These are phyloP conservation scores for Sylvia atricapilla DNA, from an alignment of 2,113 vertebrate genomes.

Conservation along the genomic window DNA sequence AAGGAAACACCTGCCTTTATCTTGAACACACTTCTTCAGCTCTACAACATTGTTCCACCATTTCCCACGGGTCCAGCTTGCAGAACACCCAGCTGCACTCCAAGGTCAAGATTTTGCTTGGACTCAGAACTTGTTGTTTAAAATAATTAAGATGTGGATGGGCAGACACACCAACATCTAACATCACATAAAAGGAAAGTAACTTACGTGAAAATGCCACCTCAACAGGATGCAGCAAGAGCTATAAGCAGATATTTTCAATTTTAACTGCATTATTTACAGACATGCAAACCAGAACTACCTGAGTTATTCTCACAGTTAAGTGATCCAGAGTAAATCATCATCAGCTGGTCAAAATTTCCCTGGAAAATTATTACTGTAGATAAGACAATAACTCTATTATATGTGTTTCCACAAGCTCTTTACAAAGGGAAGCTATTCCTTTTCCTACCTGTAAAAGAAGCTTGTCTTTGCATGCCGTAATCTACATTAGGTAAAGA, in stretches of 20 bases:
- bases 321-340: neutral
- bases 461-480: neutral
- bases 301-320: neutral
- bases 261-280: neutral
- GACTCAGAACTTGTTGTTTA: neutral
- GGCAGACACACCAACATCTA: neutral
- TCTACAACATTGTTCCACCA: conserved; percentile 40
- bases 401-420: neutral
- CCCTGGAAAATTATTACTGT: neutral
- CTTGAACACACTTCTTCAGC: conserved; percentile 42
- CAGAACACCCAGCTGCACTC: conserved; percentile 43
- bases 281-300: neutral
- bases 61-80: conserved; percentile 20
- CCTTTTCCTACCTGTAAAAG: neutral
- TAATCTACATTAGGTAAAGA: neutral
- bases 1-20: conserved; percentile 76
- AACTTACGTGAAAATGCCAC: neutral
- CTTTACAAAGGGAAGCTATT: neutral
- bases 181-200: neutral
- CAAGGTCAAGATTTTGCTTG: conserved; percentile 41
- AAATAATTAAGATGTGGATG: neutral
- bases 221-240: neutral
- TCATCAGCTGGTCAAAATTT: neutral
- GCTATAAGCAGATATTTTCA: neutral
- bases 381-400: neutral